Evolutionary conservation across 1,140 invertebrate genomes (phyloP), one percentile per base, ranked within the genome.

Genomic region (Papilio machaon): DNA sequence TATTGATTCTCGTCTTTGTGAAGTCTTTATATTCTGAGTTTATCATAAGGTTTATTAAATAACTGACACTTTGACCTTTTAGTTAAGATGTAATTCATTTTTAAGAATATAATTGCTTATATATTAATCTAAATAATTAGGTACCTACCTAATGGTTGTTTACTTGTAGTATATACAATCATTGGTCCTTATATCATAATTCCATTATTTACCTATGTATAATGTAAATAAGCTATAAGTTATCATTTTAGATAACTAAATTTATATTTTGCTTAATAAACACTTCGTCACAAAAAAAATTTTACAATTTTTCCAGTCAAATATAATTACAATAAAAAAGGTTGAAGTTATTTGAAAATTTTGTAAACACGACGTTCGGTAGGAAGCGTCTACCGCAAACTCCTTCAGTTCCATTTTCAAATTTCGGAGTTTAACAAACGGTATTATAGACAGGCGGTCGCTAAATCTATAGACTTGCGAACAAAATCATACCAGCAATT

Each of bases 401-500:
- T 70, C 64, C n/a, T 70, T 35, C 64, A 35, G 3, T 35, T 10
- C 64, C 64, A 70, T 23, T 35, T 23, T 10, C 23, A 15, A 70
- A 70, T 70, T 30, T 47, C 47, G 43, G 74, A 52, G 74, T 76
- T 76, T 76, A 35, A 52, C 74, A 76, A 76, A 76, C 47, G 46
- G 23, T 76, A 76, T 76, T 76, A 52, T 52, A 52, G 74, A 76
- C 47, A 76, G 74, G 74, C 74, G 46, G 46, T 52, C 73, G 15
- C 73, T 73, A 73, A 73, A 47, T 73, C 73, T 23, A 73, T 73
- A 73, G 73, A 73, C n/a, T 52, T 47, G 30, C 47, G 74, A 49
- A 49, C 47, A 52, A 52, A 76, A 76, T 76, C 46, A 76, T 52
- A 52, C 46, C 74, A 76, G 47, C 82, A 60, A 81, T 81, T 80